Evolutionary conservation across 1,140 invertebrate species (phyloP), one percentile per base, ranked within the genome.

Genomic region (Lasioglossum albipes): DNA sequence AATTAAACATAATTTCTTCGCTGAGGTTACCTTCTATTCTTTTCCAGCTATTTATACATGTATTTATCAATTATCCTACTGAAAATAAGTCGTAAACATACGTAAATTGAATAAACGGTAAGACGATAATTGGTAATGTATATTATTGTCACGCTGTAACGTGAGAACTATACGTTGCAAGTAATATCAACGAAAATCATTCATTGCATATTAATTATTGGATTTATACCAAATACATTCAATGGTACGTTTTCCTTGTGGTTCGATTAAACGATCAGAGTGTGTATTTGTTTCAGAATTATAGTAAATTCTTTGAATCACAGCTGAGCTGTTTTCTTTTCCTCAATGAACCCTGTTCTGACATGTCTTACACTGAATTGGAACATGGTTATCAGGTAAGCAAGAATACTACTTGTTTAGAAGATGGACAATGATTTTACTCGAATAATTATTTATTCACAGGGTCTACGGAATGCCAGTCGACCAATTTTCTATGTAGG

Each of bases 281-380:
- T 27, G 0, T 61, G 68, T 31, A 13, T 59, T 69, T 13, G 13
- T 77, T 84, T 80, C 69, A 85, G 82, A 22, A 36, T 9, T 45
- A 31, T 9, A 16, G 64, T 45, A 70, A n/a, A 65, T 70, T 76
- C 2, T 79, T 64, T 85, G 45, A 78, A 49, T 68, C 13, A 45
- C 70, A 73, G 22, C 27, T 20, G 62, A 81, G 61, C 57, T 16
- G 82, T 54, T 82, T 75, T 74, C 57, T 22, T 84, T 83, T 91
- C 81, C 91, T 92, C 92, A 92, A 93, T 93, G 91, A 91, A 80
- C 92, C 83, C 83, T 64, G 75, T 75, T 87, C 83, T 94, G 94
- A 94, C 93, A 97, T 97, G 97, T 97, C 97, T 92, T 97, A 97
- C 93, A 97, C 97, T 90, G 97, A 97, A 94, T 93, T 97, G 88